These are phyloP conservation scores for Formicarius rufipectus DNA, from an alignment of 2,113 vertebrate genomes.

Conservation along the genomic window DNA sequence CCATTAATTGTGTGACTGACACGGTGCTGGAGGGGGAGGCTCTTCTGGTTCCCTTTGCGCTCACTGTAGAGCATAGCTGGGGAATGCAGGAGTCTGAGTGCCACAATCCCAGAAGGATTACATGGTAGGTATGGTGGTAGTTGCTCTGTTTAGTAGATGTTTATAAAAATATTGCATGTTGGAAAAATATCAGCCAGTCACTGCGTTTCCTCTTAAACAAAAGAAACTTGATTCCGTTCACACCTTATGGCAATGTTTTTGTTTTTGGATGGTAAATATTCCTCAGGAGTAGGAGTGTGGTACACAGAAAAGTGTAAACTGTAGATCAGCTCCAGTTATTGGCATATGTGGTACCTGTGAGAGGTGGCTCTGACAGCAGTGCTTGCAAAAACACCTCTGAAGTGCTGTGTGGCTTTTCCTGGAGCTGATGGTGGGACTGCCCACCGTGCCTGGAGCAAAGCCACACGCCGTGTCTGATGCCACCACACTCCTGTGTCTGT, in stretches of 20 bases:
- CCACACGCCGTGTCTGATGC: rapidly evolving
- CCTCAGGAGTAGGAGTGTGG: constrained; percentile 43
- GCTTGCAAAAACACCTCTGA: neutral
- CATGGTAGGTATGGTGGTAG: neutral
- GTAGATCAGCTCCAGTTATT: constrained; percentile 8
- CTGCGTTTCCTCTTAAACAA: constrained; percentile 52
- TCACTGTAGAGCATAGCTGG: neutral
- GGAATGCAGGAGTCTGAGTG: neutral
- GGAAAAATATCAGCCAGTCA: constrained; percentile 5
- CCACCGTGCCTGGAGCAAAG: neutral
- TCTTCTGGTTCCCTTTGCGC: neutral
- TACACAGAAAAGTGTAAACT: constrained; percentile 6
- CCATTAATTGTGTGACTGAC: neutral
- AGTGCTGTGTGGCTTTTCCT: rapidly evolving
- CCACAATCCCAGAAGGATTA: neutral
- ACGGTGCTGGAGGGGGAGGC: neutral
- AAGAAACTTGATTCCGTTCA: constrained; percentile 42
- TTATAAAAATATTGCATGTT: constrained; percentile 2
- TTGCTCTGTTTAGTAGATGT: neutral
- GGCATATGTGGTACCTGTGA: neutral
- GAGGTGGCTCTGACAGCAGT: neutral
- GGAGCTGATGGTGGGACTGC: neutral
- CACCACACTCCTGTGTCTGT: neutral
- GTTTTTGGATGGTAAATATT: constrained; percentile 54
- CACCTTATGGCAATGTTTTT: constrained; percentile 69